Evolutionary conservation across 1,140 invertebrate genomes (phyloP), one percentile per base, ranked within the genome.

Genomic region (Aphis gossypii): DNA sequence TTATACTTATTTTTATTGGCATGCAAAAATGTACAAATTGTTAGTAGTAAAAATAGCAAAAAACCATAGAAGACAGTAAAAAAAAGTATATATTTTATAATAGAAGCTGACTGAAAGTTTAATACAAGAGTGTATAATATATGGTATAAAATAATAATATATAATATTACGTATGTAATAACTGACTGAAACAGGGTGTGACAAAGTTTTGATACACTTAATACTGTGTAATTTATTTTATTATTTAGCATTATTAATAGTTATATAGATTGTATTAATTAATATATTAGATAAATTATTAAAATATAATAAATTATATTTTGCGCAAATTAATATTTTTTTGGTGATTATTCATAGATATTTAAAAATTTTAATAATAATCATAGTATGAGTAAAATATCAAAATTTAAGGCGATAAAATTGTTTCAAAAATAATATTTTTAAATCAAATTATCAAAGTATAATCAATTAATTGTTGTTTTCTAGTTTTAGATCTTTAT

Each of bases 11-110:
- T 83, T 92, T 20, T 83, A 83, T 54, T 92, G 82, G 48, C 92
- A 93, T 93, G 92, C 92, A 93, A 93, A 90, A 92, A 82, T 82
- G 30, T 83, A 92, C 48, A 90, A 23, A 90, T 60, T 8, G 30
- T 41, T 68, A 68, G 38, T 68, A 90, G 25, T 46, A 18, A 90
- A 90, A 90, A 68, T 90, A 90, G 54, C 38, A 20, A 60, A 90
- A 51, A 90, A 90, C 21, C 54, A 90, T 23, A 90, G 38, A 90
- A 90, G 89, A 90, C 21, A 90, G 51, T 88, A 41, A 38, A 56
- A 56, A 35, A 89, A 89, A 23, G 54, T 46, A 89, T 41, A 56
- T 89, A 89, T 56, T 89, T 89, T 41, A 56, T 41, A 56, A 38
- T 21, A 56, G 25, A 54, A 89, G 87, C 48, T 89, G 87, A 89